phyloP scores from a whole-genome alignment of 2,797 vertebrate genomes.

The Mus minutoides region DNA sequence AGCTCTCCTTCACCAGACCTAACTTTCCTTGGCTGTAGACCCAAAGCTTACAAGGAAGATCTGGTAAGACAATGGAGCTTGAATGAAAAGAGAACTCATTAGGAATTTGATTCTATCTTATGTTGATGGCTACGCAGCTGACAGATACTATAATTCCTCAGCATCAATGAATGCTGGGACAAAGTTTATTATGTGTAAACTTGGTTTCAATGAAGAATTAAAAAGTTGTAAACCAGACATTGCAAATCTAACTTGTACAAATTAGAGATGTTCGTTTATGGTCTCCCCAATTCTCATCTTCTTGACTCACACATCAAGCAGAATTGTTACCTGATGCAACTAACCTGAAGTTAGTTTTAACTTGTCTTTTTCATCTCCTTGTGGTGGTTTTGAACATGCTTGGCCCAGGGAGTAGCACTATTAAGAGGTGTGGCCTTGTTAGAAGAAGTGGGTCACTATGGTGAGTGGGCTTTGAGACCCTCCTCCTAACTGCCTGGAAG shows the following conservation, averaged over 20 bases:
- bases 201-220: background rate
- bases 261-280: background rate
- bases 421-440: no score
- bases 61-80: no score
- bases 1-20: no score
- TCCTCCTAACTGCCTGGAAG: no score
- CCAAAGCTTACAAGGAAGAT: background rate
- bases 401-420: no score
- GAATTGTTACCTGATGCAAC: background rate
- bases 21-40: background rate
- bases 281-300: background rate
- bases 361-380: background rate
- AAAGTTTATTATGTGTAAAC: background rate
- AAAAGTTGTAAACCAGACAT: background rate
- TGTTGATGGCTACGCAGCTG: background rate
- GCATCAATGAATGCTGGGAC: background rate
- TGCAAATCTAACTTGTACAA: background rate
- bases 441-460: no score
- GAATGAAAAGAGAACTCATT: background rate
- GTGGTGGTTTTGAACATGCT: no score
- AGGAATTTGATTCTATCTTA: background rate
- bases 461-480: no score
- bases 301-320: background rate
- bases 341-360: background rate
- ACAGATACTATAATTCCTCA: background rate